Conservation (phyloP, 2,113 vertebrate genomes). For the Perca fluviatilis region DNA sequence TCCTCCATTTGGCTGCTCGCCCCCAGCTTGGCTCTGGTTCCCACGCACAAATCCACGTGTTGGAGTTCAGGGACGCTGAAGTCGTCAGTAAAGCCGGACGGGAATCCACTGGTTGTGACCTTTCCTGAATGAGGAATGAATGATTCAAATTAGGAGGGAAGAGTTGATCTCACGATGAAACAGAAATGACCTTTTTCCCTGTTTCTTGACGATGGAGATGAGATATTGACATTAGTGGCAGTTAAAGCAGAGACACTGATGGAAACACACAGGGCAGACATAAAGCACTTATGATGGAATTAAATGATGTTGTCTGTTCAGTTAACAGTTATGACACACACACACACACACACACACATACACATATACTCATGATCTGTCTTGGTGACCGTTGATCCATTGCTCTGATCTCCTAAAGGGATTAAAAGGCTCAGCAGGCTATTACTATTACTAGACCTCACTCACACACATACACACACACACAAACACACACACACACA, state of each 20-base stretch:
- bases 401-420: conserved; percentile 12
- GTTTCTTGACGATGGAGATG: neutral
- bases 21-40: neutral
- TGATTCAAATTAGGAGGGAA: neutral
- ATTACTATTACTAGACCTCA: conserved; percentile 11
- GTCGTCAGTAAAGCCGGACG: neutral
- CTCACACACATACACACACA: conserved; percentile 32
- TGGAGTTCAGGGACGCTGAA: neutral
- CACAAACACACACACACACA: conserved; percentile 16
- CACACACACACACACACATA: neutral
- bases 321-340: neutral
- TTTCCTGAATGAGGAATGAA: neutral
- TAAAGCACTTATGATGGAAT: neutral
- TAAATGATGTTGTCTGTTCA: neutral
- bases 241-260: neutral
- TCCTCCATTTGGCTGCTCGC: neutral
- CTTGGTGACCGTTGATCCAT: conserved; percentile 11
- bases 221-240: neutral
- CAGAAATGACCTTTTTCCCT: neutral
- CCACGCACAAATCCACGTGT: neutral
- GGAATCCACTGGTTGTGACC: neutral
- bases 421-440: conserved; percentile 34
- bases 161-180: neutral
- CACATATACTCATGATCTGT: neutral
- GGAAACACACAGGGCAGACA: neutral